These are phyloP conservation scores for Cossypha polioptera DNA, from an alignment of 2,797 vertebrate species.

Conservation along the genomic window DNA sequence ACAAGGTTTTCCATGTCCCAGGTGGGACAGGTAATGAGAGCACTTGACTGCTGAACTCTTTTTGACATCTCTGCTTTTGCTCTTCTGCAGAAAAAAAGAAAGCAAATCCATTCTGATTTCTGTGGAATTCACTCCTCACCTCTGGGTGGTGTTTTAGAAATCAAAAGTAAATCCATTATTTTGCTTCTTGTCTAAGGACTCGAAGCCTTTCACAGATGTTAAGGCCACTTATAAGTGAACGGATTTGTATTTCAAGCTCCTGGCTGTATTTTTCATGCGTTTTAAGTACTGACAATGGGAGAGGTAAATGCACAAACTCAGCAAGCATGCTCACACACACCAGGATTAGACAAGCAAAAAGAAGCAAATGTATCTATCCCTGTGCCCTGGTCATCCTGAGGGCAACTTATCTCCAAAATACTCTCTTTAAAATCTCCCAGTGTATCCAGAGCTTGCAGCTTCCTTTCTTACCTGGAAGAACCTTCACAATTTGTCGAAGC, in stretches of 20 bases:
- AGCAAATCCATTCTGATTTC: constrained; percentile 22
- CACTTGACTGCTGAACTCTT: neutral
- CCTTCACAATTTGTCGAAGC: neutral
- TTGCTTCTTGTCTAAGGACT: constrained; percentile 26
- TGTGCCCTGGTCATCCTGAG: neutral
- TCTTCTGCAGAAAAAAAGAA: constrained; percentile 11
- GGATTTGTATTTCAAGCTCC: constrained; percentile 16
- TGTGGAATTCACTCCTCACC: constrained; percentile 48
- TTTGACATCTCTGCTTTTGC: neutral
- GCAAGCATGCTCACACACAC: neutral
- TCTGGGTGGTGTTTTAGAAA: constrained; percentile 41
- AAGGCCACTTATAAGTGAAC: constrained; percentile 14
- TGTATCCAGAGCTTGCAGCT: neutral
- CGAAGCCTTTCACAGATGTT: neutral
- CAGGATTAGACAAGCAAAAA: neutral
- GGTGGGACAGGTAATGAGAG: neutral
- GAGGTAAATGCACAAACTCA: constrained; percentile 18
- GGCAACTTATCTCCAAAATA: neutral
- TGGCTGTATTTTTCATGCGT: constrained; percentile 33
- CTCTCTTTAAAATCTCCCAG: neutral
- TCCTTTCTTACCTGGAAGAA: neutral
- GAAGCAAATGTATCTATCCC: neutral
- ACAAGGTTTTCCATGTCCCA: neutral
- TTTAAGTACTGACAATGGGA: constrained; percentile 10
- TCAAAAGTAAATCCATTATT: constrained; percentile 23